Evolutionary conservation across 2,797 vertebrate species (phyloP).

Genomic region (Micropoecilia bifurca): DNA sequence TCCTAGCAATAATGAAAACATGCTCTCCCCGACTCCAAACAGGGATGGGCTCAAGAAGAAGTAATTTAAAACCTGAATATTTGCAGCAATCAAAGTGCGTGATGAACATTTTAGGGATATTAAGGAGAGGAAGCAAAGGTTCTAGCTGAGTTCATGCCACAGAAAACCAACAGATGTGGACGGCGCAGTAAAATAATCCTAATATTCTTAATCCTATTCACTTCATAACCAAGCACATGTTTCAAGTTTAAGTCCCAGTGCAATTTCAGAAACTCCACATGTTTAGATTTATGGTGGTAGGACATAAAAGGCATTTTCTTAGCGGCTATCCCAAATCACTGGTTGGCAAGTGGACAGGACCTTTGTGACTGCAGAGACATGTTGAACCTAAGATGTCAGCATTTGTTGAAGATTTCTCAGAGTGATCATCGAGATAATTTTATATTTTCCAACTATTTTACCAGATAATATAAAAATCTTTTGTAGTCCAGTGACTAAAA

Average conservation of each 20-base stretch:
- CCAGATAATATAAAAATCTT: not conserved
- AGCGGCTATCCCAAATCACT: not conserved
- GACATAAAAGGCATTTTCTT: not conserved
- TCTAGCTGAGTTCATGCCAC: conserved; percentile 34
- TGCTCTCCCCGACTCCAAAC: conserved; percentile 37
- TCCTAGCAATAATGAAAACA: conserved; percentile 62
- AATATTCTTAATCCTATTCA: not conserved
- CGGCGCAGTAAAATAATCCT: not conserved
- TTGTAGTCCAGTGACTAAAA: not conserved
- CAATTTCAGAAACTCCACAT: not conserved
- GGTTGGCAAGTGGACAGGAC: not conserved
- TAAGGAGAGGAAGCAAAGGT: conserved; percentile 42
- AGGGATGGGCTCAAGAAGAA: conserved; percentile 43
- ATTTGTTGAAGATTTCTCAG: not conserved
- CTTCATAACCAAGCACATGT: not conserved
- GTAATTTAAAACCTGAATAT: conserved; percentile 50
- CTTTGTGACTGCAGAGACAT: not conserved
- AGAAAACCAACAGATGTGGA: conserved; percentile 32
- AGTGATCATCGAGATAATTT: not conserved
- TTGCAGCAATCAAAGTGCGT: conserved; percentile 46
- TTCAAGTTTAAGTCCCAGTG: not conserved
- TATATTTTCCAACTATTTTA: not conserved
- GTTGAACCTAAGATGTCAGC: not conserved
- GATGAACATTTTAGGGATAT: conserved; percentile 63
- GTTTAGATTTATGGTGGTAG: not conserved